Base-by-base conservation (phyloP, 2,888 invertebrate genomes). In the Parelbella ahira region DNA sequence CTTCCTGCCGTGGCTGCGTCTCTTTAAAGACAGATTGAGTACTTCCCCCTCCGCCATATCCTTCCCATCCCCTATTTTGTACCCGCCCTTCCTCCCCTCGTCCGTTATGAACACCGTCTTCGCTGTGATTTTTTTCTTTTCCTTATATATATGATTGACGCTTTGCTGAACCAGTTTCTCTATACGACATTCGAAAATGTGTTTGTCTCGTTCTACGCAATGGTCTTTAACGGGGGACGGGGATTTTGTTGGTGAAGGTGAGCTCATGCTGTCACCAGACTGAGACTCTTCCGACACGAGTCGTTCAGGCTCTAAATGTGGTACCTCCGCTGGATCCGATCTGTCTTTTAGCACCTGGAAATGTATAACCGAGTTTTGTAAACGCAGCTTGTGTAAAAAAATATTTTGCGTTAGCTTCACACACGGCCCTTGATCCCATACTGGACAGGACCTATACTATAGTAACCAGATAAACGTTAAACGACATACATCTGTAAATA, bases 91-190 rank as follows among this genome's bases (percentile, higher is more conserved):
- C 62, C 3, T 68, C 63, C 23, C 67, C 9, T 56, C 63, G 1
- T 68, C 71, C 11, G 69, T 69, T 8, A 83, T 64, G 44, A 84
- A 86, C 20, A 87, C 78, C 0, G 86, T 86, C 56, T 82, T 84
- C 0, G 86, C 86, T 8, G 68, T 72, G 0, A 84, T 66, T 23
- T 70, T 75, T 37, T 73, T 80, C 38, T 63, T 70, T 1, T 58
- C 63, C 45, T 74, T 82, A 38, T 66, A 86, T 6, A 86, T 75
- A 15, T 84, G 84, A 23, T 82, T 83, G 0, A 86, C 86, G 24
- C 81, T 82, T 21, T 83, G 73, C 21, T 83, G 79, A 0, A 87
- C 84, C 0, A 87, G 45, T 28, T 80, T 84, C 5, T 82, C 83
- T 39, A 87, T 70, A 43, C 83, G 63, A 33, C 83, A 84, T 37